Percentiles rank a stretch among this genome's conserved stretches.
phyloP scores from a whole-genome alignment of 2,113 vertebrate species.

The Thermophis baileyi region DNA sequence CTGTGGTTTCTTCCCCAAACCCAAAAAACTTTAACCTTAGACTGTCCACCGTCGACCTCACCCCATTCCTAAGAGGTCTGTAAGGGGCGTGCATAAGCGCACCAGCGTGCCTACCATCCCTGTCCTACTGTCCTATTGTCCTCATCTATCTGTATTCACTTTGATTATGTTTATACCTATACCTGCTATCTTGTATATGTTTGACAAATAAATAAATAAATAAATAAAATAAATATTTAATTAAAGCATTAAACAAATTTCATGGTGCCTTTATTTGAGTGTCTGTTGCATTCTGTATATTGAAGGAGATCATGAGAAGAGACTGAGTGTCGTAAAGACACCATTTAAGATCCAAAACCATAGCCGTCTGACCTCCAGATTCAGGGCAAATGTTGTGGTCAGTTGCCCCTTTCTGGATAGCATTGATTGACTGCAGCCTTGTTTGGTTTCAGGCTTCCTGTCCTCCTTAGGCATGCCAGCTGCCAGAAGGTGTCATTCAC shows the following conservation, averaged over 20 bases:
- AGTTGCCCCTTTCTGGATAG: constrained; percentile 11
- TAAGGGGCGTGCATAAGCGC: too few species aligned
- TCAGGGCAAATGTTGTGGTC: constrained; percentile 19
- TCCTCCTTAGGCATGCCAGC: constrained; percentile 57
- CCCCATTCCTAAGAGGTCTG: too few species aligned
- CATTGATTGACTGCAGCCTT: constrained; percentile 23
- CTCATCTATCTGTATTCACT: too few species aligned
- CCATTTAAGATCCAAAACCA: neutral
- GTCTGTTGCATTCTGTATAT: accelerated
- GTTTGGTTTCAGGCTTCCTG: constrained; percentile 46
- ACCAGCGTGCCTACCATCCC: too few species aligned
- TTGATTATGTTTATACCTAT: too few species aligned
- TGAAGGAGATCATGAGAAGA: accelerated
- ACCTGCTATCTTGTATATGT: too few species aligned
- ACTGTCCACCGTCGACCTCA: too few species aligned
- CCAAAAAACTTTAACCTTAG: too few species aligned
- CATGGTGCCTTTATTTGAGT: accelerated
- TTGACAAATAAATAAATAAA: too few species aligned
- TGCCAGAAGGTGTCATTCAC: constrained; percentile 52
- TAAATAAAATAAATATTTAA: too few species aligned
- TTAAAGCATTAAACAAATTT: neutral
- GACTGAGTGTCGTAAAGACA: constrained; percentile 6
- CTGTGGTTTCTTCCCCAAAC: too few species aligned
- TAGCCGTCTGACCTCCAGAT: neutral
- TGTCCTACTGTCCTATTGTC: too few species aligned